Percentiles rank a stretch among this genome's conserved stretches.
Evolutionary conservation across 2,888 invertebrate genomes (phyloP).

Genomic region (Nomada fucata): DNA sequence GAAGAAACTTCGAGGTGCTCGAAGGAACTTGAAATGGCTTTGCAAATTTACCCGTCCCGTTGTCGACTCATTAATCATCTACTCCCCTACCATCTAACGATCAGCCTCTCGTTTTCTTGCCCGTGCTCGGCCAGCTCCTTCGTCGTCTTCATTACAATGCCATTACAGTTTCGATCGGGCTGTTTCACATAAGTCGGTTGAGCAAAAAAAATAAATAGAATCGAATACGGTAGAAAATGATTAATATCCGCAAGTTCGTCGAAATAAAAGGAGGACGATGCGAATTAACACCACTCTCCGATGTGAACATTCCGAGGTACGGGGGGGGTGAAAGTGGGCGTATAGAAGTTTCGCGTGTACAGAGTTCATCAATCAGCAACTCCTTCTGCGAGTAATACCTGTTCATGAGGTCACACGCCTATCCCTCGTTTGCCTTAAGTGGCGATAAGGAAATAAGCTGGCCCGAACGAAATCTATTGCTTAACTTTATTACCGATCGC

Average conservation of each 20-base stretch:
- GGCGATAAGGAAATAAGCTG: slow-evolving; percentile 77
- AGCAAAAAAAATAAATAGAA: background rate
- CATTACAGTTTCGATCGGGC: background rate
- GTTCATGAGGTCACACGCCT: slow-evolving; percentile 77
- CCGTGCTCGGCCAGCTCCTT: slow-evolving; percentile 16
- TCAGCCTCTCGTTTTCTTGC: slow-evolving; percentile 41
- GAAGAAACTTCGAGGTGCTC: slow-evolving; percentile 17
- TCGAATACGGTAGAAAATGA: background rate
- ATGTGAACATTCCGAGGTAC: slow-evolving; percentile 73
- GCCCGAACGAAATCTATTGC: slow-evolving; percentile 70
- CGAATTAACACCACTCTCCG: slow-evolving; percentile 53
- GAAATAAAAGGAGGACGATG: slow-evolving; percentile 42
- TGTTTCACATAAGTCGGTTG: background rate
- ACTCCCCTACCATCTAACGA: slow-evolving; percentile 32
- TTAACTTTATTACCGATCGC: slow-evolving; percentile 63
- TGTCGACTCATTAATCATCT: slow-evolving; percentile 79
- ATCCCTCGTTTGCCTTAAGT: slow-evolving; percentile 79
- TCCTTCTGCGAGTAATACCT: slow-evolving; percentile 71
- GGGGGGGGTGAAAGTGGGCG: slow-evolving; percentile 63
- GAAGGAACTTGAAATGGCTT: slow-evolving; percentile 82
- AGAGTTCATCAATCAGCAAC: slow-evolving; percentile 79
- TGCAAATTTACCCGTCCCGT: slow-evolving; percentile 81
- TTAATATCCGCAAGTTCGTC: slow-evolving; percentile 33
- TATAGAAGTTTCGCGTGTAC: slow-evolving; percentile 78
- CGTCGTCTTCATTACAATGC: background rate